A percentile compares a stretch with the other conserved stretches of the same genome.
phyloP scores from a whole-genome alignment of 2,113 vertebrate species.

The Pelobates fuscus region DNA sequence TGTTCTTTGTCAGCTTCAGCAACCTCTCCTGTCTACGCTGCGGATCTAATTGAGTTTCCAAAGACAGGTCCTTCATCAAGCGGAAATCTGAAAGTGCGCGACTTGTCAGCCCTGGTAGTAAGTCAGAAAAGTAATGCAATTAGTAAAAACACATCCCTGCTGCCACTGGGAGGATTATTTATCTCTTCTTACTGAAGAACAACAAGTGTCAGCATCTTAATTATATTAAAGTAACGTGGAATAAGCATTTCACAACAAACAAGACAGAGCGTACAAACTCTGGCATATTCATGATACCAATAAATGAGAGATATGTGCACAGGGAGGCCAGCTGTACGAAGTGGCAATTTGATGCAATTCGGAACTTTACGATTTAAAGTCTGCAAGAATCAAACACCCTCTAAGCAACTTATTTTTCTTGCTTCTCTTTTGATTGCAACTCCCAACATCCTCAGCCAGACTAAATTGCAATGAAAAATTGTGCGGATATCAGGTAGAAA shows the following conservation, averaged over 20 bases:
- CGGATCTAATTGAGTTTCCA: constrained; percentile 57
- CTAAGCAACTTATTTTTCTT: no score
- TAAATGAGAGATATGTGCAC: neutral
- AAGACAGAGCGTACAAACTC: neutral
- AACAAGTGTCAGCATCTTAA: neutral
- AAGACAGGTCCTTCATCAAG: constrained; percentile 62
- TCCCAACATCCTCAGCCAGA: no score
- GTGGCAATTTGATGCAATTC: no score
- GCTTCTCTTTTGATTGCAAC: no score
- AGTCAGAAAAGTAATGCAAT: neutral
- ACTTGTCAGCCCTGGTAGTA: constrained; percentile 55
- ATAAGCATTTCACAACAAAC: neutral
- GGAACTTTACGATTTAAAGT: no score
- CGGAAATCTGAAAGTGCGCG: constrained; percentile 58
- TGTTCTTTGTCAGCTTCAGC: constrained; percentile 56
- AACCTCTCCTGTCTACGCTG: constrained; percentile 57
- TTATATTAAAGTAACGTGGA: neutral
- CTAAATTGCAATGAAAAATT: no score
- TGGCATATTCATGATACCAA: neutral
- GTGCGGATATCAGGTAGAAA: no score
- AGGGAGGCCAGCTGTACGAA: no score
- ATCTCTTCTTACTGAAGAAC: neutral
- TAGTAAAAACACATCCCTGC: neutral
- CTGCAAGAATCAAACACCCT: no score
- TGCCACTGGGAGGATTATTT: neutral